Evolutionary conservation across 2,888 invertebrate genomes (phyloP).

Genomic region (Nephrocerus scutellatus): DNA sequence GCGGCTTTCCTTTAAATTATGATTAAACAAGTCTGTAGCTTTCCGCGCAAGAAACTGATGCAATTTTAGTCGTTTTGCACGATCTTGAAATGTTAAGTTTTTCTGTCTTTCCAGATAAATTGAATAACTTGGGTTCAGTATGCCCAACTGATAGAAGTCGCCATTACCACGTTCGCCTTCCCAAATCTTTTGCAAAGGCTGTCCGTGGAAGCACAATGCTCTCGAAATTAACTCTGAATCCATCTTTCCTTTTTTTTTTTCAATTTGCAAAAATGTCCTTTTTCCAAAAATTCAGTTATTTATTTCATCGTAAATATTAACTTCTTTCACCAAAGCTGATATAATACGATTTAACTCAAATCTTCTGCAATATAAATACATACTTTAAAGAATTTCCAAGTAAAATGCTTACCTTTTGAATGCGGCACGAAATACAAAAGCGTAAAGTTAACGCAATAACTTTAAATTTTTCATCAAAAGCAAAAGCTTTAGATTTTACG

Average conservation of each 20-base stretch:
- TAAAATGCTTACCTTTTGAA: too few relatives aligned
- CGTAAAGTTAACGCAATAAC: too few relatives aligned
- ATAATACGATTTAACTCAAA: too few relatives aligned
- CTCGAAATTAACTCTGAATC: constrained; percentile 53
- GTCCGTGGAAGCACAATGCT: constrained; percentile 77
- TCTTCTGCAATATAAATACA: too few relatives aligned
- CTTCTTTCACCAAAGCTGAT: too few relatives aligned
- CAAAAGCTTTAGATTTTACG: too few relatives aligned
- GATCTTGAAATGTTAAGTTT: constrained; percentile 73
- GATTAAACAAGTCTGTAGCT: constrained; percentile 67
- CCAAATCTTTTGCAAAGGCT: constrained; percentile 81
- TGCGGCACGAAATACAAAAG: too few relatives aligned
- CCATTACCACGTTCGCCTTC: constrained; percentile 75
- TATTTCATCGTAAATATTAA: too few relatives aligned
- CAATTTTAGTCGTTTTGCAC: constrained; percentile 73
- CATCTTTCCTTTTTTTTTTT: constrained; percentile 24
- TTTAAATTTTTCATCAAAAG: too few relatives aligned
- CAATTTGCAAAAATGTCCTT: too few relatives aligned
- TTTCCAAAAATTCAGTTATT: too few relatives aligned
- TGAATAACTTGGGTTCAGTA: constrained; percentile 61
- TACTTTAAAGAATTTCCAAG: too few relatives aligned
- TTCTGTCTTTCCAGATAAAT: constrained; percentile 74
- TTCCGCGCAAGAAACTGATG: constrained; percentile 85
- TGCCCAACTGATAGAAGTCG: constrained; percentile 59
- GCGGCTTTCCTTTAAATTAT: constrained; percentile 49